A percentile compares a stretch with the other conserved stretches of the same genome.
phyloP scores from a whole-genome alignment of 2,888 invertebrate species.

The Apotomis turbidana region DNA sequence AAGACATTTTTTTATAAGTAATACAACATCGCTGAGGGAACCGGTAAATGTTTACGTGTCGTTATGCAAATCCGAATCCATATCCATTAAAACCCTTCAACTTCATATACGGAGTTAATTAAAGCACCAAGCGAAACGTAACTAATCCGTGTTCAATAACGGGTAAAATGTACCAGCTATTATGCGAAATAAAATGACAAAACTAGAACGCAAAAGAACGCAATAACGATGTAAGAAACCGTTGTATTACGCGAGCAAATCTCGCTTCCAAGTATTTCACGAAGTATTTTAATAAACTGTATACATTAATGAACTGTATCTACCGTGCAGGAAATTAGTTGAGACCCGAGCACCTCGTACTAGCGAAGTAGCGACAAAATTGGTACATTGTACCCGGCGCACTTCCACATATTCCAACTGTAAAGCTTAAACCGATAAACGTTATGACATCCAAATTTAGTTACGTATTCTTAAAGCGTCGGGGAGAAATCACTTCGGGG shows the following conservation, averaged over 20 bases:
- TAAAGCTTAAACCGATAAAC: conserved; percentile 59
- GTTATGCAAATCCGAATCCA: no score
- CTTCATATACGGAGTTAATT: neutral
- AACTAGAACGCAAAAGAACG: conserved; percentile 6
- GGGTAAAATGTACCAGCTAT: neutral
- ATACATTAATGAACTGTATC: conserved; percentile 19
- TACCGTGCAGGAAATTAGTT: conserved; percentile 45
- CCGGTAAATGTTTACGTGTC: no score
- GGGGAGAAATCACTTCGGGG: conserved; percentile 33
- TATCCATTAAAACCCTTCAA: no score
- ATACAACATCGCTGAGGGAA: no score
- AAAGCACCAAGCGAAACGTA: neutral
- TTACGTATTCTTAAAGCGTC: conserved; percentile 40
- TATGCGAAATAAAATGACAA: neutral
- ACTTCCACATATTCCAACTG: conserved; percentile 43
- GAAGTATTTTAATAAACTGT: conserved; percentile 34
- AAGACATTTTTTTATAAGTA: neutral
- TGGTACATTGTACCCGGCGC: conserved; percentile 54
- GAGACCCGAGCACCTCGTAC: conserved; percentile 10
- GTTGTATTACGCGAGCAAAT: conserved; percentile 7
- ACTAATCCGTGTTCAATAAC: neutral
- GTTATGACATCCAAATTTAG: conserved; percentile 65
- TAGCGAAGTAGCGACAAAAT: conserved; percentile 48
- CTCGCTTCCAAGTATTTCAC: conserved; percentile 15
- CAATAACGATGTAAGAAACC: neutral